These are phyloP conservation scores for Zootoca vivipara DNA, from an alignment of 2,113 vertebrate genomes.

Conservation along the genomic window DNA sequence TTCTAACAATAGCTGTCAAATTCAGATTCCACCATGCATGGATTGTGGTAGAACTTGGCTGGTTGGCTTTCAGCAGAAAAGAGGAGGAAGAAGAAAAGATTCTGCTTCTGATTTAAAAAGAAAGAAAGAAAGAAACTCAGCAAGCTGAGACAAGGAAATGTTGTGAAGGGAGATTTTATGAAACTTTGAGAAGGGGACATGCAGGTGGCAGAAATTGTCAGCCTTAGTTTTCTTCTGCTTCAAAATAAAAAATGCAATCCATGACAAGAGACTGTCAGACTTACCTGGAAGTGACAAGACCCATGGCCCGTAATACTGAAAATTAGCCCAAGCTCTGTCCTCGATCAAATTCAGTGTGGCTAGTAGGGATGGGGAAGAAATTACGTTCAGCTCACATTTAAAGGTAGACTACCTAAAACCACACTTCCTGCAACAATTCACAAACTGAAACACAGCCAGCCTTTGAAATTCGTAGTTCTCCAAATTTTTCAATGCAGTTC, in stretches of 20 bases:
- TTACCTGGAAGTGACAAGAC: neutral
- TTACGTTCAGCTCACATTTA: neutral
- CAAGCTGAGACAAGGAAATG: neutral
- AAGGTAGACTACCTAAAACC: too few species aligned
- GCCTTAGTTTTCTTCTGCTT: neutral
- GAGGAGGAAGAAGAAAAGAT: neutral
- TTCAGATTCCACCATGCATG: slow-evolving; percentile 10
- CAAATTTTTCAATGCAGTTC: too few species aligned
- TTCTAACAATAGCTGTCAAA: slow-evolving; percentile 23
- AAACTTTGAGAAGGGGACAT: neutral
- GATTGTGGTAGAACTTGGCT: neutral
- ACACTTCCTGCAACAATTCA: too few species aligned
- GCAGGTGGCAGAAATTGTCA: neutral
- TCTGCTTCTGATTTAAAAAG: neutral
- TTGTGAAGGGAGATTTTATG: neutral
- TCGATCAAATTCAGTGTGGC: neutral
- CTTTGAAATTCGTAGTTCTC: too few species aligned
- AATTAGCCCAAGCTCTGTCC: neutral
- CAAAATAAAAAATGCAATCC: neutral
- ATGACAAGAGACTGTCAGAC: neutral
- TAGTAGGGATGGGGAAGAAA: neutral
- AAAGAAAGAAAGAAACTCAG: neutral
- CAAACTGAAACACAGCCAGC: too few species aligned
- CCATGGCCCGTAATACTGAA: neutral
- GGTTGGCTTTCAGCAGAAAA: neutral